phyloP scores from a whole-genome alignment of 2,113 vertebrate genomes.

The Labeo catla region DNA sequence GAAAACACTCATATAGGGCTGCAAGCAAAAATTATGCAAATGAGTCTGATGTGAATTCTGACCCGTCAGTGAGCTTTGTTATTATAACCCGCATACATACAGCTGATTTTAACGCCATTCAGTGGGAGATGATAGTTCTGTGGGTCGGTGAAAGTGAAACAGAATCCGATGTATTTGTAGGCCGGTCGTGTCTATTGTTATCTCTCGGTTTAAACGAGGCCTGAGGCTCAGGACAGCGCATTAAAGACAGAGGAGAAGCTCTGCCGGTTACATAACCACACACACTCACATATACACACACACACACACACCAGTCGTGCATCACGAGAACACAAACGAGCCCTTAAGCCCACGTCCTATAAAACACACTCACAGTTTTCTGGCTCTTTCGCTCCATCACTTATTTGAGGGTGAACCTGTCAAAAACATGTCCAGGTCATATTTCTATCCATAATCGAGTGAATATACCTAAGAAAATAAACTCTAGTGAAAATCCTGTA shows the following conservation, averaged over 20 bases:
- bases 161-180: conserved; percentile 15
- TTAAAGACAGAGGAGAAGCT: conserved; percentile 71
- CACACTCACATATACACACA: conserved; percentile 14
- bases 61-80: neutral
- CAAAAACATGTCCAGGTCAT: neutral
- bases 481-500: neutral
- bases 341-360: conserved; percentile 71
- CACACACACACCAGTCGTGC: conserved; percentile 45
- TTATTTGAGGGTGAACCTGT: neutral
- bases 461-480: neutral
- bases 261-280: conserved; percentile 72
- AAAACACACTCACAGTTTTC: conserved; percentile 33
- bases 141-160: conserved; percentile 10
- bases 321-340: conserved; percentile 54
- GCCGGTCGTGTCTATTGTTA: conserved; percentile 65
- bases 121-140: neutral
- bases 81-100: neutral
- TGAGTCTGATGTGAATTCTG: neutral
- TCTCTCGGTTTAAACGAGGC: conserved; percentile 67
- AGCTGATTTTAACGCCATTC: neutral
- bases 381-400: conserved; percentile 21
- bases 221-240: conserved; percentile 68
- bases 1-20: neutral
- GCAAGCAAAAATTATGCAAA: conserved; percentile 8
- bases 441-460: neutral